Evolutionary conservation across 2,888 invertebrate genomes (phyloP).

Genomic region (Epicampocera succincta): DNA sequence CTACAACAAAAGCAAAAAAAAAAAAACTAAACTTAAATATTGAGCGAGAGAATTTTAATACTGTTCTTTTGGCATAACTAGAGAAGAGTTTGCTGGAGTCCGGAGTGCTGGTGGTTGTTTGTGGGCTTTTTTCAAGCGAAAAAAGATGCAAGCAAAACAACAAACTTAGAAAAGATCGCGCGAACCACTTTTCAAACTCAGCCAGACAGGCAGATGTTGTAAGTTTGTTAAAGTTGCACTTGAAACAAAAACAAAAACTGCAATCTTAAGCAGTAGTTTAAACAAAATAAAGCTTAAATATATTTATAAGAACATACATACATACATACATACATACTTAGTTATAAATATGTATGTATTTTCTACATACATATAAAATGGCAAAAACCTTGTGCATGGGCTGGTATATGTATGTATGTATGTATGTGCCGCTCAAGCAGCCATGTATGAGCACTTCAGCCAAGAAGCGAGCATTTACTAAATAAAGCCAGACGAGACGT

Average conservation of each 20-base stretch:
- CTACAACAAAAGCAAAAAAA: slow-evolving; percentile 33
- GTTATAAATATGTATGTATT: background rate
- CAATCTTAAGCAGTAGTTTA: slow-evolving; percentile 1
- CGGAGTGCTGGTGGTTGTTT: slow-evolving; percentile 5
- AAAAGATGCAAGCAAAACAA: slow-evolving; percentile 20
- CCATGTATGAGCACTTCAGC: slow-evolving; percentile 18
- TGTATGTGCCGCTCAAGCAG: slow-evolving; percentile 30
- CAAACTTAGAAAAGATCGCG: slow-evolving; percentile 40
- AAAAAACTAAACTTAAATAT: too few relatives aligned
- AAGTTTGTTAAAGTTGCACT: slow-evolving; percentile 49
- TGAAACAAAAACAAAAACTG: slow-evolving; percentile 14
- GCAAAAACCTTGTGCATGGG: background rate
- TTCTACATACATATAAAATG: slow-evolving; percentile 2
- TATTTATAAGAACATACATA: background rate
- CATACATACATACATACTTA: background rate
- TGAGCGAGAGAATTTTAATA: slow-evolving; percentile 53
- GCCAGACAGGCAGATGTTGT: slow-evolving; percentile 73
- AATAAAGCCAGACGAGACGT: slow-evolving; percentile 64
- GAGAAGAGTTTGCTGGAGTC: slow-evolving; percentile 43
- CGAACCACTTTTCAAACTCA: slow-evolving; percentile 79
- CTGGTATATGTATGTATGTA: background rate
- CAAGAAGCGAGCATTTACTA: slow-evolving; percentile 25
- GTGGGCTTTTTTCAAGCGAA: background rate
- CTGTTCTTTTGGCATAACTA: slow-evolving; percentile 41
- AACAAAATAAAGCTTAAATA: slow-evolving; percentile 26